A percentile compares a stretch with the other conserved stretches of the same genome.
Evolutionary conservation across 23 tunicate species (phyloP).

Genomic region (Trididemnum nubilum): DNA sequence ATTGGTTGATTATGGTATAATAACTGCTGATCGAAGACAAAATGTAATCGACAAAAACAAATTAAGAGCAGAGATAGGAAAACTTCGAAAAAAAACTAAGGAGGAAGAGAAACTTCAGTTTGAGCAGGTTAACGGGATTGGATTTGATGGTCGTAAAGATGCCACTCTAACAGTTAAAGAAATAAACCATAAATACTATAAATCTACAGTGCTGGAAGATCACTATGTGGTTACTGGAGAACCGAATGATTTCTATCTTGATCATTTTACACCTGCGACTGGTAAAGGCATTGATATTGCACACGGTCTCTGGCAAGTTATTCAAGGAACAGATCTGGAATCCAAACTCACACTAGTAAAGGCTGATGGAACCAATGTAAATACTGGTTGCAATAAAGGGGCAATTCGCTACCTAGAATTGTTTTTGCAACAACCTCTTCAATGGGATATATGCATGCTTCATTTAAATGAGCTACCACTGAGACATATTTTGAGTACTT

Average conservation of each 20-base stretch:
- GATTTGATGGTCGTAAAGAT: conserved; percentile 30
- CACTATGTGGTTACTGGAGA: conserved; percentile 10
- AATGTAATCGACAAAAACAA: no score
- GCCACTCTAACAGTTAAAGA: background rate
- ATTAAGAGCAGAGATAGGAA: conserved; percentile 25
- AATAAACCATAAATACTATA: conserved; percentile 3
- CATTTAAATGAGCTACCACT: conserved; percentile 29
- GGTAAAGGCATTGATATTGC: conserved; percentile 20
- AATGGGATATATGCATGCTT: conserved; percentile 27
- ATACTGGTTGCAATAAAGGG: background rate
- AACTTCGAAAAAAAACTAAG: conserved; percentile 6
- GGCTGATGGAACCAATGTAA: background rate
- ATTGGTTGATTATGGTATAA: conserved; percentile 11
- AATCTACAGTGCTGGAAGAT: conserved; percentile 4
- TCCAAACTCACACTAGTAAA: conserved; percentile 4
- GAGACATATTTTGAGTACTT: background rate
- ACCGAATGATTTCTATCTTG: conserved; percentile 5
- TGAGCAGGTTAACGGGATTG: conserved; percentile 18
- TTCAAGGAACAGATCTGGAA: background rate
- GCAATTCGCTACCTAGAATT: conserved; percentile 10
- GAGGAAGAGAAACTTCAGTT: conserved; percentile 7
- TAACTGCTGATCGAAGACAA: conserved; percentile 12
- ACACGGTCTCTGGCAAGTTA: background rate
- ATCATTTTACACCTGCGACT: conserved; percentile 20
- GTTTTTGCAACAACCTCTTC: conserved; percentile 19